Base-by-base conservation (phyloP, 2,797 vertebrate species). In the Gorsachius magnificus region DNA sequence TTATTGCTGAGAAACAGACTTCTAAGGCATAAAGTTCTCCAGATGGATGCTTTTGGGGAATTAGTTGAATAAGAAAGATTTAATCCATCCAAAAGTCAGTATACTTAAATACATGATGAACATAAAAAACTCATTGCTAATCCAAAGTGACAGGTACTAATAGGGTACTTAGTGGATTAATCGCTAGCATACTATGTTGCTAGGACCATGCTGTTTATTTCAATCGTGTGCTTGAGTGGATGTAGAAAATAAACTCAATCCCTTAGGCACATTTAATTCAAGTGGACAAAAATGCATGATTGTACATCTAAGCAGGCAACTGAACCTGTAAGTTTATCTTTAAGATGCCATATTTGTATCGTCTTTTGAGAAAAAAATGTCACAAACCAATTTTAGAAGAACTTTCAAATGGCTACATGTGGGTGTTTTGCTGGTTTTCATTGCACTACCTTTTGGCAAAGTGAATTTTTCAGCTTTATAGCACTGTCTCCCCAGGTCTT, bases 111-210 rank as follows among this genome's bases (percentile, higher is more conserved):
- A 70, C 75, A 92, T 64, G 81, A 96, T 57, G 89, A 97, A 93
- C 87, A 96, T 95, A 95, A 95, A 96, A 96, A 97, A 81, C 63
- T 87, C 35, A 76, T 20, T 72, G 86, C 91, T 97, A 97, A 97
- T 97, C 84, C 81, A 88, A 97, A 96, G 72, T 96, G 95, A 97
- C 88, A 94, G 92, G 93, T 95, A 96, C 82, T 96, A 97, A 96
- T 96, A 94, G 87, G 60, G 79, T 94, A 87, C 80, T 97, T 96
- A 95, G 65, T 95, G 95, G 93, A 96, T 97, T 97, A 97, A 95
- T 74, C 94, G 81, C 83, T 83, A 74, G 65, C 63, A 50, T 56
- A 81, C 90, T 70, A 74, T 89, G 80, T 92, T 95, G 63, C 60
- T 95, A 91, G 79, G 72, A 95, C 84, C 93, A 89, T 57, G 53